These are phyloP conservation scores for Heliothis virescens DNA, from an alignment of 1,140 invertebrate genomes.

Conservation along the genomic window DNA sequence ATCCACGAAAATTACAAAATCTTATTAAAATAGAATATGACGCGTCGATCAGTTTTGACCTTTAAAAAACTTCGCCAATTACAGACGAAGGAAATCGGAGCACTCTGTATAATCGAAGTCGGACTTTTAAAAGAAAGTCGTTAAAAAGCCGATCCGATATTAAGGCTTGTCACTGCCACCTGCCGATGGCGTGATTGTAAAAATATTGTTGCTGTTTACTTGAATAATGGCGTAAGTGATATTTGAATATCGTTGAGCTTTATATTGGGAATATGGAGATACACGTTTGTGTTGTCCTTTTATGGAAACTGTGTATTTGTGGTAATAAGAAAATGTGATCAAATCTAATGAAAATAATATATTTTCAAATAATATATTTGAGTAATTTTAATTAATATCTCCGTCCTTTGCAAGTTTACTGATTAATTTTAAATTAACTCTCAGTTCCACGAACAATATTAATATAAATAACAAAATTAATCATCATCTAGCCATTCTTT, in stretches of 20 bases:
- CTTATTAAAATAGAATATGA: constrained; percentile 38
- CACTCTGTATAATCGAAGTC: constrained; percentile 67
- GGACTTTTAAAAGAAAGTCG: constrained; percentile 62
- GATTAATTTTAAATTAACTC: too few species aligned
- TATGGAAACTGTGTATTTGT: too few species aligned
- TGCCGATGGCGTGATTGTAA: constrained; percentile 73
- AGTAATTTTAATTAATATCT: too few species aligned
- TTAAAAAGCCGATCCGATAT: constrained; percentile 62
- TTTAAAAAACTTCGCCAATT: constrained; percentile 46
- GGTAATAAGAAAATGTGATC: too few species aligned
- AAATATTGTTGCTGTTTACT: constrained; percentile 54
- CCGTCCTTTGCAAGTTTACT: too few species aligned
- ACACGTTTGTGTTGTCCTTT: too few species aligned
- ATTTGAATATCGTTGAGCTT: neutral
- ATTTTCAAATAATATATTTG: too few species aligned
- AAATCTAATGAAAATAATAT: too few species aligned
- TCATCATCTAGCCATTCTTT: too few species aligned
- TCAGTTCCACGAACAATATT: too few species aligned
- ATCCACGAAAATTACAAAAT: constrained; percentile 10
- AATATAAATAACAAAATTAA: too few species aligned
- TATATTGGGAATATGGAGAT: neutral
- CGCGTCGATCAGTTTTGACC: constrained; percentile 34
- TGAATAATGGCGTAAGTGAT: constrained; percentile 16
- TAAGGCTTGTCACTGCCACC: constrained; percentile 67
- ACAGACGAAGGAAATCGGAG: constrained; percentile 49